A percentile compares a stretch with the other conserved stretches of the same genome.
Conservation (phyloP, 2,888 invertebrate species). For the Pachydiplax longipennis region DNA sequence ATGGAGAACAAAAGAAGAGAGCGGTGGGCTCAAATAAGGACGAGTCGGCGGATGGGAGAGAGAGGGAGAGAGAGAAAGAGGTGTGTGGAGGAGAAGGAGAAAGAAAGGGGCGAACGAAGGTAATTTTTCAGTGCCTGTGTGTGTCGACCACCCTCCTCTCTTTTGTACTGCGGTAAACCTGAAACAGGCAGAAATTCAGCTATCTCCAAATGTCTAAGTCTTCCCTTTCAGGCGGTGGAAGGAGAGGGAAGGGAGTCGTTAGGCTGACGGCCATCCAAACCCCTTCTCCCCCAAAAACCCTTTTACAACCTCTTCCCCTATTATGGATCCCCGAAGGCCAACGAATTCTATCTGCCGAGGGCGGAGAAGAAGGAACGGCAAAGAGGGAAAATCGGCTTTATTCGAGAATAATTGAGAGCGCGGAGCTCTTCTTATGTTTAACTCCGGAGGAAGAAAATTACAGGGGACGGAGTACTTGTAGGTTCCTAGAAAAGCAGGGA, state of each 20-base stretch:
- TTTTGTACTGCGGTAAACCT: slow-evolving; percentile 40
- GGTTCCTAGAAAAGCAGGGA: too few species aligned
- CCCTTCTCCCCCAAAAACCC: background rate
- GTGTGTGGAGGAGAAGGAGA: too few species aligned
- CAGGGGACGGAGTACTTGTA: background rate
- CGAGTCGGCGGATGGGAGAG: background rate
- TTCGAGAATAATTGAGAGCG: background rate
- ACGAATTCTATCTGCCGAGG: background rate
- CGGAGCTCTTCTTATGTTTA: background rate
- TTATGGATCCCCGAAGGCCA: background rate
- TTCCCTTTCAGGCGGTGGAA: background rate
- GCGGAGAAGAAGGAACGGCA: background rate
- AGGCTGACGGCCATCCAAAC: background rate
- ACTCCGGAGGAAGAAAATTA: background rate
- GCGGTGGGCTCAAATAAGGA: background rate
- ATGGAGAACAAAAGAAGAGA: background rate
- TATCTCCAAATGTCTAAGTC: slow-evolving; percentile 30
- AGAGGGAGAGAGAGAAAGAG: too few species aligned
- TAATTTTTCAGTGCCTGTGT: slow-evolving; percentile 3
- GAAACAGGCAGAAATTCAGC: slow-evolving; percentile 14
- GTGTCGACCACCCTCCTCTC: background rate
- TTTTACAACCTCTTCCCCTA: background rate
- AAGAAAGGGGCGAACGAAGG: background rate
- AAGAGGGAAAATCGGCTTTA: background rate
- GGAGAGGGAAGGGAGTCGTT: background rate